Evolutionary conservation across 2,797 vertebrate species (phyloP).

Genomic region (Cephalopachus bancanus): DNA sequence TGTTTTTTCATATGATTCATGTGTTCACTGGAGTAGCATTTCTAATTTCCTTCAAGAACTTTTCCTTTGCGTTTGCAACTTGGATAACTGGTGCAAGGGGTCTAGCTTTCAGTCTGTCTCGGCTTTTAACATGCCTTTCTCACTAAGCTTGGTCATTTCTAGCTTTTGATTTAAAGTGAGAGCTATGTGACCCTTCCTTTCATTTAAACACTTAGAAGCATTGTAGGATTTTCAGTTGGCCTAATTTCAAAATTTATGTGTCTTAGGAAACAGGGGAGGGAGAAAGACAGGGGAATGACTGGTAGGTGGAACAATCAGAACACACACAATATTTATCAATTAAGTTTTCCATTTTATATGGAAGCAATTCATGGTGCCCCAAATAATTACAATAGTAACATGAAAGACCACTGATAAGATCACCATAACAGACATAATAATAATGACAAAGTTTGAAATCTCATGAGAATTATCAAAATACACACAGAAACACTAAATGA

Average conservation of each 20-base stretch:
- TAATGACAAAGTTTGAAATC: neutral
- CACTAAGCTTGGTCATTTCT: no score
- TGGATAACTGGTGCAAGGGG: no score
- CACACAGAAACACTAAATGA: neutral
- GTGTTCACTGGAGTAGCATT: neutral
- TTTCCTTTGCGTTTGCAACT: no score
- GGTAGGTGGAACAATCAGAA: neutral
- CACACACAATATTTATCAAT: neutral
- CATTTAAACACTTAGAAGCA: neutral
- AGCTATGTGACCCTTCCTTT: neutral
- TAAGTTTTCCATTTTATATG: neutral
- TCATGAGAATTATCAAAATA: neutral
- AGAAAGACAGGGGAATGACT: no score
- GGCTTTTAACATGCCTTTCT: no score
- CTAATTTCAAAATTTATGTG: neutral
- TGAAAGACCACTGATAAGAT: neutral
- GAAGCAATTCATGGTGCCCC: neutral
- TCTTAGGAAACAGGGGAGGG: neutral
- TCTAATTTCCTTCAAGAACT: no score
- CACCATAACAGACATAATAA: neutral
- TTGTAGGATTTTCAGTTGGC: neutral
- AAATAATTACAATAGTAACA: neutral
- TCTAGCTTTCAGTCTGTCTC: no score
- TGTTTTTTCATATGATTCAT: neutral
- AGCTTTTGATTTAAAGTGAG: no score